Percentiles rank a stretch among this genome's conserved stretches.
phyloP scores from a whole-genome alignment of 2,113 vertebrate species.

The Rafetus swinhoei region DNA sequence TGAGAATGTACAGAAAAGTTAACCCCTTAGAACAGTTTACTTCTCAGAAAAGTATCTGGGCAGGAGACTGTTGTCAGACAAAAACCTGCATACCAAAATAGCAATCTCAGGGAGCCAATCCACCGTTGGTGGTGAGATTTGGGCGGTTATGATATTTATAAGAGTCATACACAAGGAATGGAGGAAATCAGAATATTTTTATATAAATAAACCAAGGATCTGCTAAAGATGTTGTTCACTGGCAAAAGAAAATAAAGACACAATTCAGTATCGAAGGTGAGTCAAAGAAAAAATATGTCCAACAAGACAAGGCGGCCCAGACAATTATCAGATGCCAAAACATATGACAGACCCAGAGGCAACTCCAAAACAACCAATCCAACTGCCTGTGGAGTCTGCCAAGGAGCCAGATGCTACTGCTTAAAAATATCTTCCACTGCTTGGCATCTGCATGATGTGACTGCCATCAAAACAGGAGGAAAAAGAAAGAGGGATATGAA shows the following conservation, averaged over 20 bases:
- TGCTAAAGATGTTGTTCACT: conserved; percentile 58
- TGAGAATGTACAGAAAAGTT: not conserved
- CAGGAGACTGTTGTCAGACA: not conserved
- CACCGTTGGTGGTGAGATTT: conserved; percentile 14
- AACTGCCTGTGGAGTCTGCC: conserved; percentile 81
- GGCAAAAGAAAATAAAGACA: conserved; percentile 66
- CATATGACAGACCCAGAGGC: conserved; percentile 84
- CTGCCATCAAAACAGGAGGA: conserved; percentile 72
- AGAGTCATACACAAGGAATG: conserved; percentile 9
- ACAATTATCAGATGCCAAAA: conserved; percentile 81
- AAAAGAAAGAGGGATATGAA: conserved; percentile 36
- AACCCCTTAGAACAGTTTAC: not conserved
- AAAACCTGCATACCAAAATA: conserved; percentile 27
- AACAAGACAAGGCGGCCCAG: conserved; percentile 74
- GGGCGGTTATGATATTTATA: conserved; percentile 47
- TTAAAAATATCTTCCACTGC: conserved; percentile 86
- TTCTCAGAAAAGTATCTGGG: conserved; percentile 13
- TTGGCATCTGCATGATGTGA: conserved; percentile 79
- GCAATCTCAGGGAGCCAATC: not conserved
- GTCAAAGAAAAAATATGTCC: conserved; percentile 76
- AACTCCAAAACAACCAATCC: conserved; percentile 81
- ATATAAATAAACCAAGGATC: conserved; percentile 52
- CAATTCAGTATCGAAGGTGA: conserved; percentile 74
- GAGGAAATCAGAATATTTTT: conserved; percentile 37
- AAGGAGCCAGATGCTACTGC: conserved; percentile 85